A percentile compares a stretch with the other conserved stretches of the same genome.
Evolutionary conservation across 1,140 invertebrate species (phyloP).

Genomic region (Cotesia vestalis): DNA sequence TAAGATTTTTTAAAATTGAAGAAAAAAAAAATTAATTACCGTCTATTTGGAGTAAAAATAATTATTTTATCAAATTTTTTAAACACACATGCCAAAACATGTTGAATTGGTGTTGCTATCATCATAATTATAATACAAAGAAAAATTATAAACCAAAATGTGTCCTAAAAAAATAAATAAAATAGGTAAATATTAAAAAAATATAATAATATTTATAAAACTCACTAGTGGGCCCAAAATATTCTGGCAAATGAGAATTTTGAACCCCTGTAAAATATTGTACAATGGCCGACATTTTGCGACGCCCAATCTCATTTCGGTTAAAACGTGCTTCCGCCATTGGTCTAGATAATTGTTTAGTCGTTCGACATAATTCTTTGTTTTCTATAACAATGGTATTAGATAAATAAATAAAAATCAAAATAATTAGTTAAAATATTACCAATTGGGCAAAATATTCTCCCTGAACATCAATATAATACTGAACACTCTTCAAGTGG

Average conservation of each 20-base stretch:
- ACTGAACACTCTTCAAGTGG: slow-evolving; percentile 78
- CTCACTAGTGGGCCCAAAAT: slow-evolving; percentile 75
- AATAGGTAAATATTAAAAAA: neutral
- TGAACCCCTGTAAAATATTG: slow-evolving; percentile 73
- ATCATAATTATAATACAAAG: slow-evolving; percentile 58
- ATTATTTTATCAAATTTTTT: slow-evolving; percentile 47
- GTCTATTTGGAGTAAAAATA: slow-evolving; percentile 47
- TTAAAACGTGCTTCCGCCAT: slow-evolving; percentile 73
- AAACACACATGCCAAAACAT: slow-evolving; percentile 55
- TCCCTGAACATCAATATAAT: slow-evolving; percentile 77
- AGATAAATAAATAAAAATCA: too few relatives aligned
- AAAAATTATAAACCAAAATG: slow-evolving; percentile 65
- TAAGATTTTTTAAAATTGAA: slow-evolving; percentile 24
- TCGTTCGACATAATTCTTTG: slow-evolving; percentile 69
- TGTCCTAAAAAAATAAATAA: slow-evolving; percentile 7
- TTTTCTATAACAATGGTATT: slow-evolving; percentile 67
- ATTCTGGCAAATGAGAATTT: slow-evolving; percentile 74
- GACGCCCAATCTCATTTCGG: slow-evolving; percentile 70
- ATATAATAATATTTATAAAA: slow-evolving; percentile 40
- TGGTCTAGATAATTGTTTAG: slow-evolving; percentile 73
- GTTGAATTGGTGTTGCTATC: slow-evolving; percentile 60
- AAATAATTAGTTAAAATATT: slow-evolving; percentile 39
- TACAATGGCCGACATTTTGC: slow-evolving; percentile 78
- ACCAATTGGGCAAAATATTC: slow-evolving; percentile 75
- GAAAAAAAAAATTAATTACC: slow-evolving; percentile 46